Percentiles rank a stretch among this genome's conserved stretches.
These are phyloP conservation scores for Trachelipus rathkii DNA, from an alignment of 1,140 invertebrate species.

Conservation along the genomic window DNA sequence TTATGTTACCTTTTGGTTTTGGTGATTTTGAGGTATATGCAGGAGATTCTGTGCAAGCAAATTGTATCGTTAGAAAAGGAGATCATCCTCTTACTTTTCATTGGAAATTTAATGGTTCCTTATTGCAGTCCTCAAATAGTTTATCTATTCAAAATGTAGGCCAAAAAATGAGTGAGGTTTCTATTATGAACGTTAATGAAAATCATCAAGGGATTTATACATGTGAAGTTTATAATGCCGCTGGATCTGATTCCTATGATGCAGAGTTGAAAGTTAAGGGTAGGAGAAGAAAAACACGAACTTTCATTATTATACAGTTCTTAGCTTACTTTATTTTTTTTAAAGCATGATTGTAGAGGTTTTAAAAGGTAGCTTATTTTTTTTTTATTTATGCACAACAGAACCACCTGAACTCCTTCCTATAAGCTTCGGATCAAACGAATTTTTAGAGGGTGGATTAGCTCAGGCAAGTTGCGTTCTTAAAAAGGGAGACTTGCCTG, in stretches of 20 bases:
- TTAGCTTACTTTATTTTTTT: not conserved
- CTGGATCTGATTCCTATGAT: conserved; percentile 35
- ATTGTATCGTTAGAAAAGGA: conserved; percentile 49
- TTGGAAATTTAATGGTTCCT: conserved; percentile 46
- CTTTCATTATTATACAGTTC: too few relatives aligned
- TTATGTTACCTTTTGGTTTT: conserved; percentile 30
- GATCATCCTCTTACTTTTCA: conserved; percentile 48
- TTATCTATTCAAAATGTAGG: conserved; percentile 45
- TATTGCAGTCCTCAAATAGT: conserved; percentile 56
- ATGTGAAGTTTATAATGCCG: conserved; percentile 46
- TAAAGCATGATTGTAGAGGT: conserved; percentile 3
- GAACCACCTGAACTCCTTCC: conserved; percentile 38
- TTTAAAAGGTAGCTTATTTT: not conserved
- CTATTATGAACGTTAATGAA: conserved; percentile 39
- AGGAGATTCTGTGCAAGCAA: conserved; percentile 48
- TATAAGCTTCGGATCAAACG: conserved; percentile 43
- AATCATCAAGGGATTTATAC: conserved; percentile 47
- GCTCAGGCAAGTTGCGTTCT: conserved; percentile 69
- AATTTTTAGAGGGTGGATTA: conserved; percentile 53
- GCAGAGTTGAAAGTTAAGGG: conserved; percentile 2
- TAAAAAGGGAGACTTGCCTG: conserved; percentile 73
- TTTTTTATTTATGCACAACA: conserved; percentile 29
- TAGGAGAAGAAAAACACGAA: not conserved
- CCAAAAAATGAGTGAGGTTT: conserved; percentile 51
- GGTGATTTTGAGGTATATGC: conserved; percentile 24